Base-by-base conservation (phyloP, 2,888 invertebrate species). In the Chalcosyrphus nemorum region DNA sequence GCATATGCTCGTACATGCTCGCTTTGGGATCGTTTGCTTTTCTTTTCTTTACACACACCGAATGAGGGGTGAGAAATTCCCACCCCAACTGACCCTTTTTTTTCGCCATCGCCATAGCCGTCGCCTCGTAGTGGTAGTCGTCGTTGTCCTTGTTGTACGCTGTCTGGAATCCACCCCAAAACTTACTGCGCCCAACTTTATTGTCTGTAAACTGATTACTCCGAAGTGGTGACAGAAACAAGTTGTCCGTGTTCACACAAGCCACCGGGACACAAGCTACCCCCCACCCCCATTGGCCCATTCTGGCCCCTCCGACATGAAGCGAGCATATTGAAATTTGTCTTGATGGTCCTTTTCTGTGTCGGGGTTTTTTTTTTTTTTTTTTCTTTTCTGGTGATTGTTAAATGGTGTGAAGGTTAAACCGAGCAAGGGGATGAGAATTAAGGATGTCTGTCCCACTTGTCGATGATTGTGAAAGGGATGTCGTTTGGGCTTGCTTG, bases 131-230 rank as follows among this genome's bases (percentile, higher is more conserved):
- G 43, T 38, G 6, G 17, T 43, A 4, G 19, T 45, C 45, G 19
- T 45, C 45, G 61, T 21, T 63, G 72, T 78, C 72, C 32, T 32
- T 29, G 45, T 41, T 17, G 45, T 45, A 4, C 2, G 59, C 19
- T 63, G 72, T 78, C 72, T 78, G 72, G 56, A 77, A 54, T 17
- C 61, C 81, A 76, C 81, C 81, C 61, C 65, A 54, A 82, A n/a
- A 82, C 77, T 72, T 66, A 72, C 59, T 66, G 59, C 71, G 54
- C 77, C 82, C 77, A 63, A 74, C 78, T 82, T 82, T 82, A 82
- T 82, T 82, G 78, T 74, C 78, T 82, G 82, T 82, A 78, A 82
- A 82, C 82, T 82, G 82, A 82, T 82, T 77, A 82, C 77, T 82
- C 65, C 41, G 47, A 50, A 68, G 72, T 75, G 75, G 70, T 82